Percentiles rank a stretch among this genome's conserved stretches.
These are phyloP conservation scores for Noctua comes DNA, from an alignment of 2,888 invertebrate genomes.

Conservation along the genomic window DNA sequence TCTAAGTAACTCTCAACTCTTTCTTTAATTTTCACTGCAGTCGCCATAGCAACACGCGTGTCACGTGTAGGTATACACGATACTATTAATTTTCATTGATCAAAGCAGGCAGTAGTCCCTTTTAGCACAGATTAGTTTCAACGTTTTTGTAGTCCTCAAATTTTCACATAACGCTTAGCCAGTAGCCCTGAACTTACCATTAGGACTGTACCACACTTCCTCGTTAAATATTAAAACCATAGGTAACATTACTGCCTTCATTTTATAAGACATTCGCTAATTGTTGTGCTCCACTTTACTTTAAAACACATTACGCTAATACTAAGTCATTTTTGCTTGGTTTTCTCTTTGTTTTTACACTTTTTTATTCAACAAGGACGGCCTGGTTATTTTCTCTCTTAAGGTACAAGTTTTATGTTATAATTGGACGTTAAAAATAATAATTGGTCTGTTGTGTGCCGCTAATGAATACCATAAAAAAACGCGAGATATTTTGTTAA, in stretches of 20 bases:
- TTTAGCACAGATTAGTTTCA: not conserved
- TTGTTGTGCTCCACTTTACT: slow-evolving; percentile 9
- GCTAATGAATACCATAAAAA: not conserved
- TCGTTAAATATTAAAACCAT: slow-evolving; percentile 17
- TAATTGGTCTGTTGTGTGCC: slow-evolving; percentile 5
- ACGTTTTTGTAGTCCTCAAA: not conserved
- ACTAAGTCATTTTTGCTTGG: not conserved
- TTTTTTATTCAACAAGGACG: not conserved
- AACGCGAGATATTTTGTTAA: not conserved
- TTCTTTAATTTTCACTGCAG: no score
- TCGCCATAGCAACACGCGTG: no score
- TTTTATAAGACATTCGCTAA: not conserved
- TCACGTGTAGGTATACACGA: no score
- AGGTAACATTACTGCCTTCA: not conserved
- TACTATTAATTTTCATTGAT: no score
- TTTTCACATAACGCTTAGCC: not conserved
- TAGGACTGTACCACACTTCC: not conserved
- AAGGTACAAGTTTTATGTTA: not conserved
- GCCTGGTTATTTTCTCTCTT: slow-evolving; percentile 12
- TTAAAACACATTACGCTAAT: slow-evolving; percentile 22
- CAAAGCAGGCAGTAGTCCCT: not conserved
- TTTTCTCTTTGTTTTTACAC: slow-evolving; percentile 14
- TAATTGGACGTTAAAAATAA: slow-evolving; percentile 9
- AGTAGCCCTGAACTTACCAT: not conserved
- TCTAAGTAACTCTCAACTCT: no score